phyloP scores from a whole-genome alignment of 2,888 invertebrate genomes.

The Frankliniella fusca region DNA sequence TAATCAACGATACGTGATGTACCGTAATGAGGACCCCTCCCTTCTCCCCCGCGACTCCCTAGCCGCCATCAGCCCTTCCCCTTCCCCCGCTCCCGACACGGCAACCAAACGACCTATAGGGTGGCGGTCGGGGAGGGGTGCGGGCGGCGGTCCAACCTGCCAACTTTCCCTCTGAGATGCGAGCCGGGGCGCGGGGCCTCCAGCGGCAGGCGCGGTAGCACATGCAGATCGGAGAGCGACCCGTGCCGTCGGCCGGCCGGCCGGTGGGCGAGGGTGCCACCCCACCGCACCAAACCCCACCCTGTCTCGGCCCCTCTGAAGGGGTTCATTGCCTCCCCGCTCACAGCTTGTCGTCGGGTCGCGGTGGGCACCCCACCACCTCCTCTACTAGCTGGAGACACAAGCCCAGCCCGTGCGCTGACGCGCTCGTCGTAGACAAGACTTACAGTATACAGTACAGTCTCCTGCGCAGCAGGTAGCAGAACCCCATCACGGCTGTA shows the following conservation, averaged over 20 bases:
- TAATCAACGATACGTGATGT: conserved; percentile 26
- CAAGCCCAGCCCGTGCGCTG: too few species aligned
- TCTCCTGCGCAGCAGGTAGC: too few species aligned
- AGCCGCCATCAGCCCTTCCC: too few species aligned
- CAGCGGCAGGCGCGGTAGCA: background rate
- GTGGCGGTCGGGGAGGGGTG: background rate
- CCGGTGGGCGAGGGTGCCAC: background rate
- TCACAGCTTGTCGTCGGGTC: too few species aligned
- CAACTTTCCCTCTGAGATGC: background rate
- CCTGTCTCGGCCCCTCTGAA: too few species aligned
- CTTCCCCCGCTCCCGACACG: background rate
- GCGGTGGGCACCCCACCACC: too few species aligned
- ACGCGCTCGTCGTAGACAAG: too few species aligned
- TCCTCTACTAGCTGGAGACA: too few species aligned
- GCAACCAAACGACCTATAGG: background rate
- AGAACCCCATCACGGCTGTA: too few species aligned
- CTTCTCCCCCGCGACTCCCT: background rate
- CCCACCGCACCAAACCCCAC: background rate
- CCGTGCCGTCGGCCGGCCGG: background rate
- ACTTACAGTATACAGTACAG: too few species aligned
- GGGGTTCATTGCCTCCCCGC: too few species aligned
- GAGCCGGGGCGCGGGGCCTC: background rate
- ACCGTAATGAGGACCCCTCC: background rate
- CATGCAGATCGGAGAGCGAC: background rate
- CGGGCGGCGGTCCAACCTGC: background rate